Percentiles rank a stretch among this genome's conserved stretches.
These are phyloP conservation scores for Chrysocyon brachyurus DNA, from an alignment of 2,797 vertebrate species.

Conservation along the genomic window DNA sequence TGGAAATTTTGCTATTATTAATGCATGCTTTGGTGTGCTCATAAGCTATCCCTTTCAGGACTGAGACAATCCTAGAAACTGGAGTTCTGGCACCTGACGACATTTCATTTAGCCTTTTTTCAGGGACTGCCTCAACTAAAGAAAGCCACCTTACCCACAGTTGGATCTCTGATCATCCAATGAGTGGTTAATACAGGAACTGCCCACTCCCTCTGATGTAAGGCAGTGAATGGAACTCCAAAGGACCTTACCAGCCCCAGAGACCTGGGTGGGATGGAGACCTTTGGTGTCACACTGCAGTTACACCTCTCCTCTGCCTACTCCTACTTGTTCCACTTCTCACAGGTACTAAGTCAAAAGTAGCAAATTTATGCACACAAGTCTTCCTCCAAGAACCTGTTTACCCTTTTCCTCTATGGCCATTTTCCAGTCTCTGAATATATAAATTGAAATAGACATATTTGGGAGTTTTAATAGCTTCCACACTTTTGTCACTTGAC, in stretches of 20 bases:
- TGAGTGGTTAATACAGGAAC: accelerated
- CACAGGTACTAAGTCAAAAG: background rate
- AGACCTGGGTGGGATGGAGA: too few species aligned
- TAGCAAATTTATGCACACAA: background rate
- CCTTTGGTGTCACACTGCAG: background rate
- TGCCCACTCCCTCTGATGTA: background rate
- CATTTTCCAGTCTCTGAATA: background rate
- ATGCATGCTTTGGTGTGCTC: background rate
- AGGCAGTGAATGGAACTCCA: background rate
- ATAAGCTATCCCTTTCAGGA: background rate
- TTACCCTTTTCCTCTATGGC: background rate
- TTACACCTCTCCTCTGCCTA: background rate
- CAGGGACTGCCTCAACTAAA: background rate
- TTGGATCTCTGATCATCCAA: too few species aligned
- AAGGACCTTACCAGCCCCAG: background rate
- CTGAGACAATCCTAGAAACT: background rate
- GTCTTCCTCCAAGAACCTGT: background rate
- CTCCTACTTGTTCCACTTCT: background rate
- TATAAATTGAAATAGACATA: background rate
- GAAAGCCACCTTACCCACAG: background rate
- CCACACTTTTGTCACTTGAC: background rate
- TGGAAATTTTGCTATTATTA: background rate
- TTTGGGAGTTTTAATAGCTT: background rate
- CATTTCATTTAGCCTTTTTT: background rate
- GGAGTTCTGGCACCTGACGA: background rate